Percentiles rank a stretch among this genome's conserved stretches.
These are phyloP conservation scores for Caprella mutica DNA, from an alignment of 2,888 invertebrate genomes.

Conservation along the genomic window DNA sequence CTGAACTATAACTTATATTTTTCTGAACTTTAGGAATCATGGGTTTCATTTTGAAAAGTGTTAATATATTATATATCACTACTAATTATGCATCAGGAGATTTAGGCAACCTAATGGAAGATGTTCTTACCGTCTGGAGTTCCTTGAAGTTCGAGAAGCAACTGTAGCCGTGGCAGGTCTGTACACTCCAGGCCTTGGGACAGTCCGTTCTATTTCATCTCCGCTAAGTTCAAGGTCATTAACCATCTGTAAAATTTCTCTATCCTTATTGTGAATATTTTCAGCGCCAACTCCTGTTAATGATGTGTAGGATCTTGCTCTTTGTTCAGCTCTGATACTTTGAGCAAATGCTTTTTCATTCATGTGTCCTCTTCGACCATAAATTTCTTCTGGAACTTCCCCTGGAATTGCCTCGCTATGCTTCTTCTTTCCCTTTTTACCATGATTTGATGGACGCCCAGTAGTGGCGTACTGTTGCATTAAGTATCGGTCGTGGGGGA, in stretches of 20 bases:
- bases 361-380: constrained; percentile 63
- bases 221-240: constrained; percentile 75
- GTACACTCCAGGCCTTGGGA: constrained; percentile 53
- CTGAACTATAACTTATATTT: too few species aligned
- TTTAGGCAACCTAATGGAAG: not conserved
- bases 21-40: too few species aligned
- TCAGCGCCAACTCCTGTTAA: constrained; percentile 82
- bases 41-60: too few species aligned
- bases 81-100: too few species aligned
- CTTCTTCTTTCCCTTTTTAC: constrained; percentile 37
- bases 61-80: too few species aligned
- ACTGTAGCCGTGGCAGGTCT: constrained; percentile 8
- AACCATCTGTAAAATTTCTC: constrained; percentile 80
- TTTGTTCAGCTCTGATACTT: constrained; percentile 83
- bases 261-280: constrained; percentile 34
- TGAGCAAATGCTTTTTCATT: constrained; percentile 89
- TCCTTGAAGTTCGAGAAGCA: constrained; percentile 16
- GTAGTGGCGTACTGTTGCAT: constrained; percentile 49
- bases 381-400: constrained; percentile 36
- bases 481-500: constrained; percentile 49
- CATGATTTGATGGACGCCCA: constrained; percentile 42
- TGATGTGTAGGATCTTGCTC: constrained; percentile 83
- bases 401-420: too few species aligned
- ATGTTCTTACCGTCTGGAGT: constrained; percentile 13
- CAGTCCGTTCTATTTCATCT: constrained; percentile 58